Percentiles rank a stretch among this genome's conserved stretches.
These are phyloP conservation scores for Drosophila quinaria DNA, from an alignment of 2,888 invertebrate species.

Conservation along the genomic window DNA sequence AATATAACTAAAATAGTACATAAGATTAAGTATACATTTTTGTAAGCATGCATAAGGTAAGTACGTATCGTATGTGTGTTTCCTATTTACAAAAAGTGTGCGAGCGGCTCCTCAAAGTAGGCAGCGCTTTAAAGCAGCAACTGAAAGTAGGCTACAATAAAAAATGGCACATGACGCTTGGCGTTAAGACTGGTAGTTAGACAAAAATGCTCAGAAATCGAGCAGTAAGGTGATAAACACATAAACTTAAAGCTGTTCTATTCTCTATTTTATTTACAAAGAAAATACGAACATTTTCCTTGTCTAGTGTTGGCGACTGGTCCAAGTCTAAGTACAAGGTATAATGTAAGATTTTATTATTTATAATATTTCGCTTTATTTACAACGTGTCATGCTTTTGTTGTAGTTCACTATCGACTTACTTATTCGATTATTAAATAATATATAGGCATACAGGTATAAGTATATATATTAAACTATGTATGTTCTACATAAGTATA, in stretches of 20 bases:
- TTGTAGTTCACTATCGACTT: conserved; percentile 32
- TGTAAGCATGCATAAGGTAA: conserved; percentile 2
- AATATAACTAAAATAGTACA: conserved; percentile 11
- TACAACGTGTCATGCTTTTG: conserved; percentile 57
- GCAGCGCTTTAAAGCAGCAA: conserved; percentile 33
- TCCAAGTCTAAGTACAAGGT: neutral
- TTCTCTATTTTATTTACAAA: neutral
- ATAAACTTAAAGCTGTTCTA: neutral
- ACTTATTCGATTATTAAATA: conserved; percentile 54
- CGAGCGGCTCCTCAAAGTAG: conserved; percentile 31
- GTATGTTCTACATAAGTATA: conserved; percentile 16
- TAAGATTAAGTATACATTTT: conserved; percentile 19
- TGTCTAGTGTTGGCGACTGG: neutral
- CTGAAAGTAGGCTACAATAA: conserved; percentile 28
- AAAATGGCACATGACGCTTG: conserved; percentile 54
- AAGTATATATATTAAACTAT: conserved; percentile 27
- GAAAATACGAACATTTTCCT: neutral
- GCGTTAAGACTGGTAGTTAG: conserved; percentile 19
- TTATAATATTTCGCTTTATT: conserved; percentile 60
- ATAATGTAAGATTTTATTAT: conserved; percentile 25
- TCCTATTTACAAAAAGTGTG: conserved; percentile 38
- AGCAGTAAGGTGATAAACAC: neutral
- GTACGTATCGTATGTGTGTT: conserved; percentile 7
- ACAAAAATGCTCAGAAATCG: neutral
- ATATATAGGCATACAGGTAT: conserved; percentile 53